phyloP scores from a whole-genome alignment of 2,888 invertebrate genomes.

The Trileptium ribeirensis region DNA sequence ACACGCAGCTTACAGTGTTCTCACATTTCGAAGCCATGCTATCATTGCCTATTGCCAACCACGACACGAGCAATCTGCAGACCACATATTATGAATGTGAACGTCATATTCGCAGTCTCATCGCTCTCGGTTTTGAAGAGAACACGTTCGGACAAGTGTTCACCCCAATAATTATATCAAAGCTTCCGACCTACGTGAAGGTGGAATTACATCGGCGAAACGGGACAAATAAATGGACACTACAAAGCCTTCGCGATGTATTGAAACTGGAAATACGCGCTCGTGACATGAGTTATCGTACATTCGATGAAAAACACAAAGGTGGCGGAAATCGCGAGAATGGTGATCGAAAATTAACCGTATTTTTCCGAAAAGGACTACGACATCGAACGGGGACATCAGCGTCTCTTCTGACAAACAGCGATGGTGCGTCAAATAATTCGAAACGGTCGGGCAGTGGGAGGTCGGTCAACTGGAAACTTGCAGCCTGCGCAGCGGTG shows the following conservation, averaged over 20 bases:
- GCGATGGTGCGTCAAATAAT: too few relatives aligned
- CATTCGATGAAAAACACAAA: too few relatives aligned
- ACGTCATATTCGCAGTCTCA: neutral
- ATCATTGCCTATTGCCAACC: neutral
- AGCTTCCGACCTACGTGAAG: neutral
- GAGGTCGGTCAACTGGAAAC: too few relatives aligned
- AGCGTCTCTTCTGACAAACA: neutral
- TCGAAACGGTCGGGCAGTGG: too few relatives aligned
- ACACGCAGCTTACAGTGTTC: neutral
- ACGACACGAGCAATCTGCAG: neutral
- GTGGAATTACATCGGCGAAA: neutral
- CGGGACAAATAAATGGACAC: neutral
- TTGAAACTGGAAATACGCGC: neutral
- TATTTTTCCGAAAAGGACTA: neutral
- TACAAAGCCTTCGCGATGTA: neutral
- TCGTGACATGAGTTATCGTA: neutral
- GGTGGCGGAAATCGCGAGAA: neutral
- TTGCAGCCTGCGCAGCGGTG: too few relatives aligned
- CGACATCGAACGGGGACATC: neutral
- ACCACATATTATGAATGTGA: neutral
- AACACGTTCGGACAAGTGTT: neutral
- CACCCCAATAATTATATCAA: slow-evolving; percentile 1
- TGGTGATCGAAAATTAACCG: neutral
- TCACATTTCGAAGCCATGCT: neutral
- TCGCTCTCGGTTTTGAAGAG: neutral